Evolutionary conservation across 1,140 invertebrate species (phyloP), one percentile per base, ranked within the genome.

Genomic region (Amyelois transitella): DNA sequence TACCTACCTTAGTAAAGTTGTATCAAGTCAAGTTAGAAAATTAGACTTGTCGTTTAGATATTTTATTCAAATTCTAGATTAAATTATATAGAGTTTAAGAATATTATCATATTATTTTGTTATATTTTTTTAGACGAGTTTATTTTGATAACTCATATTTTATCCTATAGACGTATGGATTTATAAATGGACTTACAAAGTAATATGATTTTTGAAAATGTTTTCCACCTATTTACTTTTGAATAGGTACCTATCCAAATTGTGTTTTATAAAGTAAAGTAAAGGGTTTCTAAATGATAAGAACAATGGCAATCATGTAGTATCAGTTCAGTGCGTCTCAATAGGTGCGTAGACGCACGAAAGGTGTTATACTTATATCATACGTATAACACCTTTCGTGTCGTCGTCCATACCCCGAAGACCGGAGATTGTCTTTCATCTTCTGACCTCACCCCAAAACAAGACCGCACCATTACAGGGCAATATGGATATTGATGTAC

Each of bases 61-160:
- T 67, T 76, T 79, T 76, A 80, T 66, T 76, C 58, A 72, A 77
- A 75, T 69, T 71, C 60, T 77, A 79, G 73, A 65, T 61, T 69
- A 61, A 64, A 21, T n/a, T 6, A 21, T n/a, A 38, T 80, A 79
- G 68, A 18, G 43, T 59, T 18, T 78, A 83, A 77, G 69, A 59
- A 53, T 63, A 54, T 56, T 67, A 62, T 51, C 14, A 7, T 6
- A 62, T 69, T 57, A 66, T 70, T 45, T 73, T 72, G 70, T 75
- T 70, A 70, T 24, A 70, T 81, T 61, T 53, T 75, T 86, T 82
- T 82, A 77, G 78, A 86, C 57, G 64, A 72, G 63, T 78, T 86
- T 86, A 86, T 83, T 86, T 85, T 86, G 81, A 85, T 86, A 84
- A 67, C 45, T 66, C 65, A 66, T 65, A 53, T 77, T 78, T 75